Conservation (phyloP, 2,888 invertebrate genomes). For the Cotesia congregata region DNA sequence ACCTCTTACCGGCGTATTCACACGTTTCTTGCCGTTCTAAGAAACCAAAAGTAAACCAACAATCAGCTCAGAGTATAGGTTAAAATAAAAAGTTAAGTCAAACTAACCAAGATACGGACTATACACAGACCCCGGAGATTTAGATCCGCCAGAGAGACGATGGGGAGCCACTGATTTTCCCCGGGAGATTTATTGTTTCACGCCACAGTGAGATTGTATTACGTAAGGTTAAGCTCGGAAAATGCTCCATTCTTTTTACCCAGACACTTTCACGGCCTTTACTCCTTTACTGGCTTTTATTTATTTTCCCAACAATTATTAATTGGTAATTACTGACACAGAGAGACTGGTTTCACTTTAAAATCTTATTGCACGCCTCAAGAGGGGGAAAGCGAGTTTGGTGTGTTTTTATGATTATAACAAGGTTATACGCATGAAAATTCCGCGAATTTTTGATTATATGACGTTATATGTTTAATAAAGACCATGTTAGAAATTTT, state of each 20-base stretch:
- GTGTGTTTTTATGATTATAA: no score
- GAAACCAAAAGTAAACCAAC: slow-evolving; percentile 29
- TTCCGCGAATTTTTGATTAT: no score
- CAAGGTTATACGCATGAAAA: no score
- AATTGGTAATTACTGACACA: no score
- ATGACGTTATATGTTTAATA: no score
- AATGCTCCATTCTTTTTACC: slow-evolving; percentile 22
- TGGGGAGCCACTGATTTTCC: slow-evolving; percentile 49
- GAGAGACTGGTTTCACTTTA: no score
- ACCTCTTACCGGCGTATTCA: not conserved
- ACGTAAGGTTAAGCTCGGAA: slow-evolving; percentile 43
- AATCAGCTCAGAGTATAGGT: no score
- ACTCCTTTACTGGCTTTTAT: not conserved
- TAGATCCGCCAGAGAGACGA: slow-evolving; percentile 42
- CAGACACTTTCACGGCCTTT: slow-evolving; percentile 7
- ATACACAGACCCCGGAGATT: slow-evolving; percentile 38
- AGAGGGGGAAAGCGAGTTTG: no score
- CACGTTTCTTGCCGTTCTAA: not conserved
- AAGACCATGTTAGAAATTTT: no score
- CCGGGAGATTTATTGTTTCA: slow-evolving; percentile 46
- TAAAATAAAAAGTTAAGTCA: slow-evolving; percentile 13
- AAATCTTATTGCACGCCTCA: no score
- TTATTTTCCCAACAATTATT: not conserved
- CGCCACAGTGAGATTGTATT: slow-evolving; percentile 40
- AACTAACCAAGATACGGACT: slow-evolving; percentile 39